Evolutionary conservation across 2,888 invertebrate species (phyloP), one percentile per base, ranked within the genome.

Genomic region (Ectemnius continuus): DNA sequence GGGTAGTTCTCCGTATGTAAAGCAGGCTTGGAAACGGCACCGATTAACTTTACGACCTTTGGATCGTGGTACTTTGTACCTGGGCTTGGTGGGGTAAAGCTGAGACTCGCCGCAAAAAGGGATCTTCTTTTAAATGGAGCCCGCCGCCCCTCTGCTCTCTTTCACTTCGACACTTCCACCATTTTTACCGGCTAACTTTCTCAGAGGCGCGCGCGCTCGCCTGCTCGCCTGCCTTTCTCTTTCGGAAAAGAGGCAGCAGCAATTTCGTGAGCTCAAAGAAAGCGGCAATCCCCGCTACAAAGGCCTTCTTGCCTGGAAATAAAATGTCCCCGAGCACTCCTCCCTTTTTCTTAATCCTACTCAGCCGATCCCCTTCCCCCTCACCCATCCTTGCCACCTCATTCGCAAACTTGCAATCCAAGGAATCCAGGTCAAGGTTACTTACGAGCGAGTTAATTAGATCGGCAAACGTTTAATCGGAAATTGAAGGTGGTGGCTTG

Each of bases 241-340:
- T 14, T n/a, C 46, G 46, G 45, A 6, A 45, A 23, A 13, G 18
- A 16, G 20, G 18, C 47, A 58, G 16, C 52, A 46, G 71, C 65
- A 68, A 67, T 76, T 76, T 62, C 56, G 67, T 23, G 52, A 6
- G 60, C n/a, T 76, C 76, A 76, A 76, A 76, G 68, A 45, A 56
- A 68, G 65, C 23, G 23, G 23, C 23, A 23, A 20, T 23, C 62
- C 14, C 2, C 11, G 47, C n/a, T 13, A n/a, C 48, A 28, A 14
- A 46, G 16, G 11, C 23, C 20, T 45, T 2, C 11, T n/a, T 14
- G 11, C 2, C 46, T 28, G 46, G 48, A 65, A 60, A 60, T 28
- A 60, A 60, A 60, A 60, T 47, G 59, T 47, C 59, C n/a, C 36
- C 61, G 59, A 63, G 68, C 26, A 26, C 23, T 45, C 52, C 28